Base-by-base conservation (phyloP, 1,140 invertebrate genomes). In the Plectus sambesii region DNA sequence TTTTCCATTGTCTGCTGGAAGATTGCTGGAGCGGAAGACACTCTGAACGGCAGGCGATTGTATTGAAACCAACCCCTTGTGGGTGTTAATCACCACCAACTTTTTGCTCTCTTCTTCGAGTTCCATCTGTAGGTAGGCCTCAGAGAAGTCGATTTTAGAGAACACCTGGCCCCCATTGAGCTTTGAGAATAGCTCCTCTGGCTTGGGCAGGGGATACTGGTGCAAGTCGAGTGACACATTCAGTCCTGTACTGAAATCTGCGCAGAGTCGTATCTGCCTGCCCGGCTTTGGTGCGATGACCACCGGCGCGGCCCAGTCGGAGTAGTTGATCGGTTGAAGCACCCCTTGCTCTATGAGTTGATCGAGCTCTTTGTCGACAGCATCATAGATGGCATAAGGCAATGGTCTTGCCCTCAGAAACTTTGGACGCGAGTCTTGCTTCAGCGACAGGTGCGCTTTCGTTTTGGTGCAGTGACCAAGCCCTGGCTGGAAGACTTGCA, bases 1-100 rank as follows among this genome's bases (percentile, higher is more conserved):
- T 66, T 50, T 30, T 74, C 70, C 19, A 78, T 73, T n/a, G 70
- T 60, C 47, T 66, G 33, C 55, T 78, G 72, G 51, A 77, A 79
- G 47, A 74, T 69, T n/a, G 63, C 55, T 19, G 75, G 72, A 0
- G 74, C 72, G 15, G 65, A 67, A 47, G 69, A 67, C 4, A 78
- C 66, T 6, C 73, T 75, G 65, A 75, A 78, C 3, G 62, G 66
- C 6, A 76, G 41, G 33, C 68, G 27, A 25, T 57, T 17, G 42
- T 58, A 61, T 15, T 42, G 40, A 30, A 42, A 61, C 26, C n/a
- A 57, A 35, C 2, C 61, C 60, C 8, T 4, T 12, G 15, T 58
- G 60, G 8, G 61, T 63, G 42, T 45, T 56, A 12, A 61, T 59
- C 9, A 38, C 37, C 5, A 47, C 23, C 12, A 39, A 19, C 27